Percentiles rank a stretch among this genome's conserved stretches.
Evolutionary conservation across 2,888 invertebrate species (phyloP).

Genomic region (Chaitophorus viminalis): DNA sequence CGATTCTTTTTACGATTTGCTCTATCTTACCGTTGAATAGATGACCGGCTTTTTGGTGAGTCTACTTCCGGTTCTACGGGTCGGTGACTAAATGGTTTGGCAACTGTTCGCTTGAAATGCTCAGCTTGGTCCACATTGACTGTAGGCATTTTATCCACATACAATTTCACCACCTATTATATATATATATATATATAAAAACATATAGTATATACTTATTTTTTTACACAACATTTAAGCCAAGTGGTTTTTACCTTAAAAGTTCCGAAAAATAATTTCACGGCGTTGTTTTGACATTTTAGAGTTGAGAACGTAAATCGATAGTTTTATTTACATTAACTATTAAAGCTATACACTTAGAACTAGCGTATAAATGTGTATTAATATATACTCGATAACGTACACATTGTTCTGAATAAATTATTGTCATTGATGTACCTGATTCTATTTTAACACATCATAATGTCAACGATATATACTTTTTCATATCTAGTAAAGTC

Average conservation of each 20-base stretch:
- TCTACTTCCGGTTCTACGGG: slow-evolving; percentile 29
- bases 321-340: background rate
- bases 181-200: background rate
- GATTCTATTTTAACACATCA: no score
- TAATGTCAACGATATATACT: no score
- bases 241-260: background rate
- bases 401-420: no score
- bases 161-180: background rate
- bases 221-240: background rate
- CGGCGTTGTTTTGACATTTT: slow-evolving; percentile 3
- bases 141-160: background rate
- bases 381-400: no score
- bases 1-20: slow-evolving; percentile 3
- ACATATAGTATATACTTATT: background rate
- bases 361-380: background rate
- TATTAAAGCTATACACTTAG: background rate
- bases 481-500: no score
- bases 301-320: background rate
- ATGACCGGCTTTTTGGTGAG: background rate
- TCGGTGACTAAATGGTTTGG: slow-evolving; percentile 38
- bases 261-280: slow-evolving; percentile 13
- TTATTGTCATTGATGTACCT: no score
- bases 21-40: slow-evolving; percentile 15
- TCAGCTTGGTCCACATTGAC: background rate
- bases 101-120: background rate